These are phyloP conservation scores for Pomatorhinus ruficollis DNA, from an alignment of 2,113 vertebrate genomes.

Conservation along the genomic window DNA sequence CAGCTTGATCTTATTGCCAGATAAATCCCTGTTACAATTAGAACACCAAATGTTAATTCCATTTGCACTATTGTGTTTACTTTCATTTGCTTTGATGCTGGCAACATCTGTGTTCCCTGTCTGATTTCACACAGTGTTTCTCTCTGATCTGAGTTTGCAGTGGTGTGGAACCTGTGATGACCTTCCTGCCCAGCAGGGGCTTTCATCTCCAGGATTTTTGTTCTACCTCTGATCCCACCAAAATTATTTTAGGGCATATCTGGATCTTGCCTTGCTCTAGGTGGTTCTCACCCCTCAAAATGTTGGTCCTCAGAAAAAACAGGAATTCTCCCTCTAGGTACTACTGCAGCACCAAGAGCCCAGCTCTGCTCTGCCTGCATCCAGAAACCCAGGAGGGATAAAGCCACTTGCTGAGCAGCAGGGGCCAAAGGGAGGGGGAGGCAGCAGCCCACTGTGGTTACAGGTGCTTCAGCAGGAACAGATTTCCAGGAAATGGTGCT, in stretches of 20 bases:
- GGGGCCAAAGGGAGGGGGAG: neutral
- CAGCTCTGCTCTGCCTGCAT: neutral
- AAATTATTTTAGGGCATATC: neutral
- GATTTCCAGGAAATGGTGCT: slow-evolving; percentile 42
- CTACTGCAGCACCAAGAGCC: neutral
- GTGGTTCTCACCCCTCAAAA: neutral
- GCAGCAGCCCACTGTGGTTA: slow-evolving; percentile 9
- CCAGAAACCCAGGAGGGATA: neutral
- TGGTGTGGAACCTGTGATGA: neutral
- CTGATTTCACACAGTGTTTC: neutral
- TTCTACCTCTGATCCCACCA: neutral
- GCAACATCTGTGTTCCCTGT: neutral
- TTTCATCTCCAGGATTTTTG: neutral
- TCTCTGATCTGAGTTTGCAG: neutral
- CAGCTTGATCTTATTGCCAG: slow-evolving; percentile 45
- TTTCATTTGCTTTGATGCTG: neutral
- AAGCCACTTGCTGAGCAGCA: neutral
- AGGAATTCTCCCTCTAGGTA: neutral
- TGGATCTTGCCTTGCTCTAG: neutral
- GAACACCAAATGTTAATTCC: neutral
- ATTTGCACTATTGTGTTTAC: neutral
- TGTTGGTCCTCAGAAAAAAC: neutral
- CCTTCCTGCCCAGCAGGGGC: neutral
- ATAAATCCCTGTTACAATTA: slow-evolving; percentile 65
- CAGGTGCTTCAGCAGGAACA: slow-evolving; percentile 59